Percentiles rank a stretch among this genome's conserved stretches.
Conservation (phyloP, 2,113 vertebrate species). For the Nestor notabilis region DNA sequence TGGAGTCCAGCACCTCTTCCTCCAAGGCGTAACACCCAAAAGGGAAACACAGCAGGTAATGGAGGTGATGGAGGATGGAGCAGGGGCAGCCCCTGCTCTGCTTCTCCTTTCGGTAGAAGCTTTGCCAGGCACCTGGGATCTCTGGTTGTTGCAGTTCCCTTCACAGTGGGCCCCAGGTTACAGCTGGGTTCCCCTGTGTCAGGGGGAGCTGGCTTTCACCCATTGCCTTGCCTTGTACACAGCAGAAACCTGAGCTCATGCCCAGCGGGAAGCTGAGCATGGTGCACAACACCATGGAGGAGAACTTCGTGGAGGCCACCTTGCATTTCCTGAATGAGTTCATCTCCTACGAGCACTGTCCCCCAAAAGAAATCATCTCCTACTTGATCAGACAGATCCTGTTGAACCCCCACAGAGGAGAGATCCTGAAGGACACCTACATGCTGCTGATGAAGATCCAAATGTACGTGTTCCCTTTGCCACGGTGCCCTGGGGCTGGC, state of each 20-base stretch:
- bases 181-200: background rate
- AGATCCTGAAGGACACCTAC: slow-evolving; percentile 84
- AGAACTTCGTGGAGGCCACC: slow-evolving; percentile 85
- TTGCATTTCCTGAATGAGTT: slow-evolving; percentile 90
- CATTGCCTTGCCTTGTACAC: slow-evolving; percentile 44
- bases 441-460: slow-evolving; percentile 91
- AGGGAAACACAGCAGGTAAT: slow-evolving; percentile 73
- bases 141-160: background rate
- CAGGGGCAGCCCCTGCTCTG: background rate
- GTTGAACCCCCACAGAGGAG: slow-evolving; percentile 70
- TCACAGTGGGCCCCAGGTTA: background rate
- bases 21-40: slow-evolving; percentile 52
- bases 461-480: slow-evolving; percentile 75
- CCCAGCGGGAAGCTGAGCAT: slow-evolving; percentile 83
- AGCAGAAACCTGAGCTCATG: slow-evolving; percentile 73
- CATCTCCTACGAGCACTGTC: slow-evolving; percentile 80
- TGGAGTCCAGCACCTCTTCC: slow-evolving; percentile 74
- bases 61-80: background rate
- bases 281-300: slow-evolving; percentile 88
- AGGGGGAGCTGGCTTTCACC: background rate
- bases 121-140: background rate
- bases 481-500: background rate
- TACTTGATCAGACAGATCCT: slow-evolving; percentile 85
- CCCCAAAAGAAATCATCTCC: slow-evolving; percentile 80
- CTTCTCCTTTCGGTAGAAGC: background rate